phyloP scores from a whole-genome alignment of 2,113 vertebrate genomes.

The Scomber scombrus region DNA sequence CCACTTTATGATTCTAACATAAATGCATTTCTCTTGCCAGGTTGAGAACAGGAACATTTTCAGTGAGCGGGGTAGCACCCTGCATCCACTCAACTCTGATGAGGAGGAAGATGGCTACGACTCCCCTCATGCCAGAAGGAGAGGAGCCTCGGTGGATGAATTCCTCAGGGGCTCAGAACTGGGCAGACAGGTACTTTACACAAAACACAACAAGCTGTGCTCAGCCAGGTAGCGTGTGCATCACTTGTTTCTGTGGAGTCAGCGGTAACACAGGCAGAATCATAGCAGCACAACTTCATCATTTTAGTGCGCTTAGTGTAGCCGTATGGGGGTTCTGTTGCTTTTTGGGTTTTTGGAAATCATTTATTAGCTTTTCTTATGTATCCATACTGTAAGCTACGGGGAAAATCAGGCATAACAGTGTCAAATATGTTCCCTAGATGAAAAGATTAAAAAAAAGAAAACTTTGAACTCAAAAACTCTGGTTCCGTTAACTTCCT shows the following conservation, averaged over 20 bases:
- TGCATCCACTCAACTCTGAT: conserved; percentile 89
- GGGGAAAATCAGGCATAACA: background rate
- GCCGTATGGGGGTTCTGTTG: too few relatives aligned
- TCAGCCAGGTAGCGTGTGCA: conserved; percentile 4
- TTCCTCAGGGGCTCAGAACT: conserved; percentile 95
- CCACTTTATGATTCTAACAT: background rate
- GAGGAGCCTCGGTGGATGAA: conserved; percentile 94
- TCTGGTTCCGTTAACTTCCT: background rate
- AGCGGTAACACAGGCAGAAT: background rate
- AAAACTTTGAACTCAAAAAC: background rate
- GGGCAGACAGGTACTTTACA: conserved; percentile 90
- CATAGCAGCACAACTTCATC: too few relatives aligned
- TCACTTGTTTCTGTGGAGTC: conserved; percentile 8
- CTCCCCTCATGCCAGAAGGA: conserved; percentile 87
- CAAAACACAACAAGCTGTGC: conserved; percentile 18
- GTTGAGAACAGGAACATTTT: conserved; percentile 94
- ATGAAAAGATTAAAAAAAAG: background rate
- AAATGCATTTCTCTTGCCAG: conserved; percentile 73
- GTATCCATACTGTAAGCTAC: too few relatives aligned
- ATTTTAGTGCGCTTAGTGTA: too few relatives aligned
- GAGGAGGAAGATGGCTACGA: conserved; percentile 93
- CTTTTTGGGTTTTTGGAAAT: too few relatives aligned
- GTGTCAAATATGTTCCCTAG: background rate
- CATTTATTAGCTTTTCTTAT: too few relatives aligned
- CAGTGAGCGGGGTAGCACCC: conserved; percentile 84